These are phyloP conservation scores for Calephelis perditalis DNA, from an alignment of 2,888 invertebrate genomes.

Conservation along the genomic window DNA sequence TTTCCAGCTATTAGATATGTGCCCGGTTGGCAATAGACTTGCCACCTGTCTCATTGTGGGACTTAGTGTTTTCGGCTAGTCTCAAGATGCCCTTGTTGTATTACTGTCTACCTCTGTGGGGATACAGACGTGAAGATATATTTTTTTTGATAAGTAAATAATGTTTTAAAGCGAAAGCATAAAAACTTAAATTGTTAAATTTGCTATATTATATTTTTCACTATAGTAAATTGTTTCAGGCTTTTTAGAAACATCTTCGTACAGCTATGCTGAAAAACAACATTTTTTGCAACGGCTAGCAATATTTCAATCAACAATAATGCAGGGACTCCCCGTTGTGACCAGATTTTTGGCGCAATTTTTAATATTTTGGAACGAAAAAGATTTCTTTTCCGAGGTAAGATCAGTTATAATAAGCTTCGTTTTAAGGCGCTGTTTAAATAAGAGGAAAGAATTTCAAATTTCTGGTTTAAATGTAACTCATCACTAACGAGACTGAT, in stretches of 20 bases:
- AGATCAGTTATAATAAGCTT: neutral
- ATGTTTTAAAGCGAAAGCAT: too few species aligned
- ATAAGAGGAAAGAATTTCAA: constrained; percentile 41
- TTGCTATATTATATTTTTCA: neutral
- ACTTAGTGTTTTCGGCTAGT: too few species aligned
- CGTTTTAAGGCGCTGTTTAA: constrained; percentile 38
- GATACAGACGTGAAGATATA: too few species aligned
- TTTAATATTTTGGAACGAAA: constrained; percentile 65
- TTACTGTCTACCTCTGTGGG: too few species aligned
- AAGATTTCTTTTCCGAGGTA: constrained; percentile 61
- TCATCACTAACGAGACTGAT: too few species aligned
- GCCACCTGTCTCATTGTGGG: too few species aligned
- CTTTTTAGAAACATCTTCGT: constrained; percentile 54
- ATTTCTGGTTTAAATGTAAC: too few species aligned
- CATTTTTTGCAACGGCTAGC: constrained; percentile 50
- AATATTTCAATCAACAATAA: constrained; percentile 49
- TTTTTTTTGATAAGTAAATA: too few species aligned
- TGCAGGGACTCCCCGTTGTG: constrained; percentile 61
- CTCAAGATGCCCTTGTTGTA: too few species aligned
- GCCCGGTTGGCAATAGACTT: too few species aligned
- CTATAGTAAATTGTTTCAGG: constrained; percentile 38
- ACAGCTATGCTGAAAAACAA: constrained; percentile 54
- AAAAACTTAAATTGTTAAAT: too few species aligned
- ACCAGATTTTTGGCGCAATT: constrained; percentile 62
- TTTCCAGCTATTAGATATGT: too few species aligned